A percentile compares a stretch with the other conserved stretches of the same genome.
Conservation (phyloP, 92 coral and sea anemone genomes). For the Blastomussa wellsi region DNA sequence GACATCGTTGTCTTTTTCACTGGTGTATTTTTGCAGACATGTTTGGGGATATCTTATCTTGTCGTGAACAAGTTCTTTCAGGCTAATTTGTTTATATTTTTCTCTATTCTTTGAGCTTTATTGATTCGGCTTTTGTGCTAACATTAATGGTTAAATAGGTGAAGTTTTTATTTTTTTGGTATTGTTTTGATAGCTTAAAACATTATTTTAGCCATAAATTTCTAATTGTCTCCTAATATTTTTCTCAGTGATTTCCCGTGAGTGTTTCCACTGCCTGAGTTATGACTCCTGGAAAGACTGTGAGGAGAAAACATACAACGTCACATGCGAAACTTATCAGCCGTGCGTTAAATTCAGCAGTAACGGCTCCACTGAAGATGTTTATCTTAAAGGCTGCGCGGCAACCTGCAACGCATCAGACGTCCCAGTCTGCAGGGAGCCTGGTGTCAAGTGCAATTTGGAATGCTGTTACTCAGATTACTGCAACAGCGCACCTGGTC, state of each 20-base stretch:
- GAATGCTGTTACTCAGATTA: constrained; percentile 3
- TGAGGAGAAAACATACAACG: background rate
- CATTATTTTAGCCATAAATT: background rate
- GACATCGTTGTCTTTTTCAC: too few relatives aligned
- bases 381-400: background rate
- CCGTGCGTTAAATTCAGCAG: background rate
- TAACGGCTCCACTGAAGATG: background rate
- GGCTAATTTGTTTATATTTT: too few relatives aligned
- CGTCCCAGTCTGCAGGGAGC: background rate
- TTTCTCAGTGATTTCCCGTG: constrained; percentile 4
- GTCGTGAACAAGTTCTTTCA: too few relatives aligned
- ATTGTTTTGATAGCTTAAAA: too few relatives aligned
- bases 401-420: background rate
- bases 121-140: too few relatives aligned
- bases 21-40: too few relatives aligned
- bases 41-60: too few relatives aligned
- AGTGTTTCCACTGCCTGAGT: constrained; percentile 4
- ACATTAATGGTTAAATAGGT: too few relatives aligned
- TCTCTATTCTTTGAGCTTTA: too few relatives aligned
- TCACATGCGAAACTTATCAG: background rate
- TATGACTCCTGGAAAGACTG: background rate
- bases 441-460: background rate
- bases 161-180: too few relatives aligned
- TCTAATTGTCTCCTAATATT: background rate
- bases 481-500: constrained; percentile 6